Percentiles rank a stretch among this genome's conserved stretches.
phyloP scores from a whole-genome alignment of 2,888 invertebrate species.

The Melanostoma scalare region DNA sequence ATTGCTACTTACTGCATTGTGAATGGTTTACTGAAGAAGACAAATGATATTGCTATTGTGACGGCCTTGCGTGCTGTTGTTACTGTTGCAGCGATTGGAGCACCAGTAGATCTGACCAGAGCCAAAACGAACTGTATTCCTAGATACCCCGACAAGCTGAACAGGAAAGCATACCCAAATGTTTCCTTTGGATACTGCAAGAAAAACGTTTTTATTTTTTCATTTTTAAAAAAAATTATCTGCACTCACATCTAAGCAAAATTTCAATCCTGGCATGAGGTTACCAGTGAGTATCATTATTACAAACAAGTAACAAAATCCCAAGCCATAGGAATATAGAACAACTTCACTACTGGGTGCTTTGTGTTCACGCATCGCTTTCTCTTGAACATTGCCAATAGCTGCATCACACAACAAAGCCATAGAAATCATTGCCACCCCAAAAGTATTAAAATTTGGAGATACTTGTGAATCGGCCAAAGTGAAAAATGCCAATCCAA shows the following conservation, averaged over 20 bases:
- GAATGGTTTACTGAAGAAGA: conserved; percentile 97
- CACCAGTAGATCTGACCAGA: conserved; percentile 93
- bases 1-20: conserved; percentile 90
- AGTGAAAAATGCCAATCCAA: conserved; percentile 95
- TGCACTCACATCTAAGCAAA: conserved; percentile 88
- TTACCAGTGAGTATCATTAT: conserved; percentile 89
- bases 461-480: conserved; percentile 90
- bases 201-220: conserved; percentile 62
- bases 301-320: conserved; percentile 90
- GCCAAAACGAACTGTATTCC: conserved; percentile 97
- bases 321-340: conserved; percentile 95
- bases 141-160: conserved; percentile 94
- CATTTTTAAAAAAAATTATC: conserved; percentile 36
- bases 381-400: conserved; percentile 98
- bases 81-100: conserved; percentile 96
- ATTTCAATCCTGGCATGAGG: conserved; percentile 88
- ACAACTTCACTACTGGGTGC: conserved; percentile 96
- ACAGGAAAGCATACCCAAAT: conserved; percentile 92
- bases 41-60: conserved; percentile 95
- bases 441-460: conserved; percentile 88
- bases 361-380: conserved; percentile 92
- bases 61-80: conserved; percentile 95
- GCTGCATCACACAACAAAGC: conserved; percentile 96
- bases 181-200: conserved; percentile 88
- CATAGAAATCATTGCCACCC: conserved; percentile 89